Base-by-base conservation (phyloP, 2,113 vertebrate species). In the Coryphaenoides rupestris region DNA sequence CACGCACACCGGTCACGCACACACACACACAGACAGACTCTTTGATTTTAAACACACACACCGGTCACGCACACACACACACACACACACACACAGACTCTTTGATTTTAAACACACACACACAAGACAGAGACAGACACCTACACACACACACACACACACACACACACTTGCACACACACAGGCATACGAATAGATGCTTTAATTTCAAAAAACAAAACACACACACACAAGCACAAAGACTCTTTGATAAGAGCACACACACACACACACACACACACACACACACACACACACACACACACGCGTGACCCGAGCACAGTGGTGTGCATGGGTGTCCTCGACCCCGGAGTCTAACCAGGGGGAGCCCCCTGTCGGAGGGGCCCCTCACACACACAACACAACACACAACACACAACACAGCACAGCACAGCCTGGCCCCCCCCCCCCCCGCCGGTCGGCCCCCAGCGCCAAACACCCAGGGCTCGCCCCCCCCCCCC, bases 291-390 rank as follows among this genome's bases (percentile, higher is more conserved):
- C 24, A 3, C 6, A 26, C 24, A 26, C 24, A 26, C 24, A 55
- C 68, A 68, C 69, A 68, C 65, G 49, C 73, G 3, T 66, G 21
- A 60, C 70, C 74, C 63, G 75, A 77, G 65, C 72, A 66, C 66
- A 75, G 69, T 64, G 54, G 53, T 74, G 10, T 68, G 19, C 69
- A 77, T 67, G 65, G 77, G 69, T 76, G 3, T 26, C n/a, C n/a
- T n/a, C n/a, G 6, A 26, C 24, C 24, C 6, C 24, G 3, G 63
- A 61, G 54, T 69, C 66, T 47, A 66, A 73, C 72, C 79, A 84
- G 74, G 74, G n/a, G 76, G 62, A 26, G 24, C 67, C 59, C 46
- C 69, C 80, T 83, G 82, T 87, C 86, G 79, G 78, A 72, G 79
- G 77, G 50, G 78, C 79, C 84, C 70, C 69, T 78, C 75, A 74